phyloP scores from a whole-genome alignment of 2,797 vertebrate genomes.

The Limosa lapponica region DNA sequence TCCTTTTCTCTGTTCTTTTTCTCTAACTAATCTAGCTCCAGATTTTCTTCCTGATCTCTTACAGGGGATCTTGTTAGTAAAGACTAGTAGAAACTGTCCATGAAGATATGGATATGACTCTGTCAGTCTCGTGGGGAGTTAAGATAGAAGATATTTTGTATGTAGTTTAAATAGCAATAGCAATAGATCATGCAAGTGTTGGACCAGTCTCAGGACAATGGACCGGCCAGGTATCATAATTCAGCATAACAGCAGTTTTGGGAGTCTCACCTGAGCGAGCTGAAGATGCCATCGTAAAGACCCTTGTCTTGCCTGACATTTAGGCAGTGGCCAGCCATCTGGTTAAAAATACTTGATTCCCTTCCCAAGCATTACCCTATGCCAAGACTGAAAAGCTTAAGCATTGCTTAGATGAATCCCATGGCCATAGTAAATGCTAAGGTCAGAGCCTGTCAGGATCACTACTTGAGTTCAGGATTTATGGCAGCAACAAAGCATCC shows the following conservation, averaged over 20 bases:
- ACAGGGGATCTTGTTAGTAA: not conserved
- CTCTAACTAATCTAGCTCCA: not conserved
- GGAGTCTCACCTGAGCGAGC: not conserved
- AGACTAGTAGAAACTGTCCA: not conserved
- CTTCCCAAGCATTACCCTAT: not conserved
- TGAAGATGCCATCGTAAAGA: not conserved
- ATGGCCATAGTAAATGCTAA: not conserved
- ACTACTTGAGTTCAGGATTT: not conserved
- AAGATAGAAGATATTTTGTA: not conserved
- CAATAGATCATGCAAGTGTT: not conserved
- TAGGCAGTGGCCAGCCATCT: not conserved
- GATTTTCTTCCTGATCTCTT: fast-evolving
- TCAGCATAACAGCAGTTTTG: not conserved
- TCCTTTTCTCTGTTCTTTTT: not conserved
- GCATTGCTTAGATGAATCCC: not conserved
- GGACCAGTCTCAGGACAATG: not conserved
- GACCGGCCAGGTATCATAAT: not conserved
- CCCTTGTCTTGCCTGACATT: not conserved
- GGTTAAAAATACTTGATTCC: not conserved
- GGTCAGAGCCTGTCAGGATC: not conserved
- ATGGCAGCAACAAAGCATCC: not conserved
- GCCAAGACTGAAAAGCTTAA: not conserved
- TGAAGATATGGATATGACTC: not conserved
- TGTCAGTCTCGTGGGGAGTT: not conserved
- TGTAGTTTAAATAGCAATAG: not conserved